Base-by-base conservation (phyloP, 1,140 invertebrate genomes). In the Mycetomoellerius zeteki region DNA sequence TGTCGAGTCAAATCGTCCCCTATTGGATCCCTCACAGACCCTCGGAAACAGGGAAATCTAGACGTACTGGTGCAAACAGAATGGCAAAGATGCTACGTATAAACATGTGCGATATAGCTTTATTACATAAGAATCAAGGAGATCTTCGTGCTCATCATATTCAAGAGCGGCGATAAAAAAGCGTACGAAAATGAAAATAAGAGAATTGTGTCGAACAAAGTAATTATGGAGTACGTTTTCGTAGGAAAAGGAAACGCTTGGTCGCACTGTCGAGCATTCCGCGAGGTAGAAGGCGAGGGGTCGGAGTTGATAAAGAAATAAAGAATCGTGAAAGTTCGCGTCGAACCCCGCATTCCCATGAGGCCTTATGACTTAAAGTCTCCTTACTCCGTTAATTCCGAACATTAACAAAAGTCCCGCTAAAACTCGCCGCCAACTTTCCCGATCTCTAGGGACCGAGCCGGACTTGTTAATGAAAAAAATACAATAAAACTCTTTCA, bases 391-490 rank as follows among this genome's bases (percentile, higher is more conserved):
- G 94, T 95, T 95, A 95, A 94, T 95, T 95, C 93, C 92, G 94
- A 95, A 95, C 94, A 95, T 95, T 95, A 95, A 95, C 94, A 95
- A 95, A 95, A 94, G 94, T 95, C 94, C 94, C 92, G 94, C 94
- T 94, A 94, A 95, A 95, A 94, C 94, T 94, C 93, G 91, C 93
- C 90, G 91, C 91, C 91, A 94, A 94, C 93, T 94, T 94, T 90
- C 69, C 86, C 80, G 65, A 62, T 75, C 93, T 89, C 94, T 52
- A 88, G 92, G 93, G 93, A 90, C 33, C 86, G 81, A 86, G 84
- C 85, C 71, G 90, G 93, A 94, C 93, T 94, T 94, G 94, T 94
- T 95, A 95, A 95, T 94, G 94, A 94, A 95, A 95, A 95, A 94
- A 95, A 94, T 93, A 94, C 91, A 94, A 94, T 93, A 94, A 94